Base-by-base conservation (phyloP, 2,888 invertebrate genomes). In the Thereva unica region DNA sequence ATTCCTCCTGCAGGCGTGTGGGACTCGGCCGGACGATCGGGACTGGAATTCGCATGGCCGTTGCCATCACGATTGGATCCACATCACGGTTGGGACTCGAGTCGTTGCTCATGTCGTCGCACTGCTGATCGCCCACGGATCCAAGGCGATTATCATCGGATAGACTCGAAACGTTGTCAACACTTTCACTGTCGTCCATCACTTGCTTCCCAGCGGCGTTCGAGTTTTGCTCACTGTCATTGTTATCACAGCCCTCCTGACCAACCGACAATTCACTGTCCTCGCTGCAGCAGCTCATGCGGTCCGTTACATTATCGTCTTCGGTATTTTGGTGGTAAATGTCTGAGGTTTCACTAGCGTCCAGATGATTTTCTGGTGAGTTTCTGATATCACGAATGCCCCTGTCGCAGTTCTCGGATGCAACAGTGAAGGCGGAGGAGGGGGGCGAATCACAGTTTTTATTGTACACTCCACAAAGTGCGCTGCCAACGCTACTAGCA, bases 221-320 rank as follows among this genome's bases (percentile, higher is more conserved):
- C 47, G 68, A 45, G 38, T 47, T 47, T 34, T 69, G 66, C 3
- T 66, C 70, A 10, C 64, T 68, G 55, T 71, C 71, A 61, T 67
- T 66, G 35, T 69, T 68, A 65, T 67, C 67, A 49, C 69, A 68
- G 70, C 77, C 75, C 68, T 92, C 92, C 76, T 91, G 91, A 5
- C 92, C 91, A 71, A 92, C 92, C 72, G 91, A 92, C 41, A 92
- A 76, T 4, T 91, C 92, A 50, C 92, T 92, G 75, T 90, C 91
- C 74, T 90, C 90, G 73, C 89, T 89, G 72, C 88, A 87, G 71
- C 88, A 87, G 68, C 89, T 89, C 70, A 85, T 84, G 12, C 86
- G 85, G 69, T 80, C 79, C 40, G 72, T 75, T 12, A 50, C 74
- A 71, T 41, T 76, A 10, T 72, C 71, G 23, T 67, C 68, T 42